Conservation (phyloP, 2,797 vertebrate genomes). For the Coluber constrictor region DNA sequence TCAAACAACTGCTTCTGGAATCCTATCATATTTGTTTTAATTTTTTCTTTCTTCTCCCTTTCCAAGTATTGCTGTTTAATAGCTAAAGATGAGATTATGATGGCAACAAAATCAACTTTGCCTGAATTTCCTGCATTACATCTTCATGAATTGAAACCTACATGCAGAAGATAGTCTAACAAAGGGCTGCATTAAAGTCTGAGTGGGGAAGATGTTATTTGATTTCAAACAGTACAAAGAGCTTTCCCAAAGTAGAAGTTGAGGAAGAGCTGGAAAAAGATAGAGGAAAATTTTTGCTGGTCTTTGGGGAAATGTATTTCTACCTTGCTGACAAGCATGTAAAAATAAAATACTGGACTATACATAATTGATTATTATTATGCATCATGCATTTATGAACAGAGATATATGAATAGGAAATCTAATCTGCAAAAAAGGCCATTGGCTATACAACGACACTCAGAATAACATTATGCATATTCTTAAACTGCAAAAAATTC, state of each 20-base stretch:
- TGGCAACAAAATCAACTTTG: neutral
- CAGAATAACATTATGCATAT: neutral
- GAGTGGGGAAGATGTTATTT: constrained; percentile 34
- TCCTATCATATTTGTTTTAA: neutral
- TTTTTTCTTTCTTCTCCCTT: neutral
- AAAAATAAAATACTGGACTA: neutral
- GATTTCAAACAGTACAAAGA: constrained; percentile 41
- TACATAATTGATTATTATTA: neutral
- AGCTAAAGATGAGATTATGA: neutral
- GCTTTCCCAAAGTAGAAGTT: constrained; percentile 6
- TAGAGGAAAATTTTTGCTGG: constrained; percentile 6
- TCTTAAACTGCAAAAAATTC: neutral
- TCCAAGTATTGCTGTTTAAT: constrained; percentile 18
- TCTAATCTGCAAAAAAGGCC: neutral
- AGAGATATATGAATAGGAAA: neutral
- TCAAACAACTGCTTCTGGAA: neutral
- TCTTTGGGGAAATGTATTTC: constrained; percentile 20
- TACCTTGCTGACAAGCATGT: constrained; percentile 5
- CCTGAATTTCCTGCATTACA: constrained; percentile 29
- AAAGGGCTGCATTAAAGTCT: constrained; percentile 1
- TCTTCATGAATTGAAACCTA: constrained; percentile 43
- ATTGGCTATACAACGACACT: neutral
- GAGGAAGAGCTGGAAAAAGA: accelerated
- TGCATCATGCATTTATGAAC: neutral
- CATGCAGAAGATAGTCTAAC: constrained; percentile 40